Evolutionary conservation across 2,888 invertebrate genomes (phyloP).

Genomic region (Gasteruption jaculator): DNA sequence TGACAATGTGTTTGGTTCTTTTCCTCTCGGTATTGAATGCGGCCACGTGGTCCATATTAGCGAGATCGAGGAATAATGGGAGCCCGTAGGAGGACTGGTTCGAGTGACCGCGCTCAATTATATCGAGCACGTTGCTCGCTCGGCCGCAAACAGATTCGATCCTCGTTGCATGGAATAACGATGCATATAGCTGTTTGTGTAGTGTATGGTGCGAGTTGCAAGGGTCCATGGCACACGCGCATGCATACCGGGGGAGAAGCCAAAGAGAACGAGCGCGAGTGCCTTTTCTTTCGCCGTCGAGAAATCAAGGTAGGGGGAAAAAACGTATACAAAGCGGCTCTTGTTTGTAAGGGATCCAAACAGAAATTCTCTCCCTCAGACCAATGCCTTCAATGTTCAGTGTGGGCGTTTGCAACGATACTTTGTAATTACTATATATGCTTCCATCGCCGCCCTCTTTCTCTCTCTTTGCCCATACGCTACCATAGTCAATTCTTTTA

Average conservation of each 20-base stretch:
- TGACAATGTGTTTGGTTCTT: too few species aligned
- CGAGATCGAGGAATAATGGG: conserved; percentile 35
- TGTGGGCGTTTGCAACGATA: not conserved
- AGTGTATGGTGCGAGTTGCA: too few species aligned
- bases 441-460: too few species aligned
- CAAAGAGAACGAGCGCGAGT: conserved; percentile 23
- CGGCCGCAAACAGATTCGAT: conserved; percentile 30
- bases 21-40: too few species aligned
- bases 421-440: not conserved
- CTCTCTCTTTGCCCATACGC: too few species aligned
- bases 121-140: conserved; percentile 31
- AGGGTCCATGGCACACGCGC: too few species aligned
- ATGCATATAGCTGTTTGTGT: too few species aligned
- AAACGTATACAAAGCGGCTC: too few species aligned
- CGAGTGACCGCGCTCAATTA: conserved; percentile 44
- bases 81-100: conserved; percentile 25
- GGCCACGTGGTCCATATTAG: conserved; percentile 41
- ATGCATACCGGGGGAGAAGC: conserved; percentile 16
- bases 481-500: too few species aligned
- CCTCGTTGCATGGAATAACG: conserved; percentile 27
- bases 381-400: not conserved
- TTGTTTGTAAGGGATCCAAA: too few species aligned
- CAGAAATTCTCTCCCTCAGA: too few species aligned
- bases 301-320: conserved; percentile 27
- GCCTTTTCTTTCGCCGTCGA: conserved; percentile 32